phyloP scores from a whole-genome alignment of 2,797 vertebrate genomes.

The Gymnocypris eckloni region DNA sequence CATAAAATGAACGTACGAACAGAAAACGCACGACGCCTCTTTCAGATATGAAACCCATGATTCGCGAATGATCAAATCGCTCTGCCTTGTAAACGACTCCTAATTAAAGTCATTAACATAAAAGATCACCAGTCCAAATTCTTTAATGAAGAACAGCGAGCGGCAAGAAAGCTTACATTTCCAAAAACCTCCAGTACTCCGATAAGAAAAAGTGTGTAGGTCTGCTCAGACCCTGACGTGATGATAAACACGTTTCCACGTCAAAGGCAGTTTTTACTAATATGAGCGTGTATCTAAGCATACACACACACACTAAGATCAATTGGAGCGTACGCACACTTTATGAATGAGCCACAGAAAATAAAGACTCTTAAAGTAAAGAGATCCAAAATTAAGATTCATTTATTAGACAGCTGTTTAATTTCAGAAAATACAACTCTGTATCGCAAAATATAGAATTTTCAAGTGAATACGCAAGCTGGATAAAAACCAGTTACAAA shows the following conservation, averaged over 20 bases:
- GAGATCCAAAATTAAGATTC: slow-evolving; percentile 71
- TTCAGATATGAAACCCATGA: too few relatives aligned
- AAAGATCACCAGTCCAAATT: too few relatives aligned
- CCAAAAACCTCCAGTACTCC: not conserved
- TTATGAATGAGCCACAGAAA: not conserved
- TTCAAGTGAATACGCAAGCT: slow-evolving; percentile 56
- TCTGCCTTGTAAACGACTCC: too few relatives aligned
- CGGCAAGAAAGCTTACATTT: not conserved
- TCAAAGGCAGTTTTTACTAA: not conserved
- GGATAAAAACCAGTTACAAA: slow-evolving; percentile 70
- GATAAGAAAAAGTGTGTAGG: too few relatives aligned
- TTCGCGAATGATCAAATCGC: too few relatives aligned
- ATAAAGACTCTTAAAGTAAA: slow-evolving; percentile 11
- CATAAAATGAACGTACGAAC: too few relatives aligned
- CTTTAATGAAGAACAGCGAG: too few relatives aligned
- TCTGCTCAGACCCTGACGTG: not conserved
- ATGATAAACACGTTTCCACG: not conserved
- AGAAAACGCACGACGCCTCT: too few relatives aligned
- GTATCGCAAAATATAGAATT: slow-evolving; percentile 75
- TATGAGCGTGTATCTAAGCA: not conserved
- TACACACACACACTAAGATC: not conserved
- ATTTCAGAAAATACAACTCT: slow-evolving; percentile 75
- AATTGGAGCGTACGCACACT: not conserved
- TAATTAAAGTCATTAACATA: too few relatives aligned
- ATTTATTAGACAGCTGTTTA: slow-evolving; percentile 72